phyloP scores from a whole-genome alignment of 1,140 invertebrate genomes.

The Rhyacophila brunnea region DNA sequence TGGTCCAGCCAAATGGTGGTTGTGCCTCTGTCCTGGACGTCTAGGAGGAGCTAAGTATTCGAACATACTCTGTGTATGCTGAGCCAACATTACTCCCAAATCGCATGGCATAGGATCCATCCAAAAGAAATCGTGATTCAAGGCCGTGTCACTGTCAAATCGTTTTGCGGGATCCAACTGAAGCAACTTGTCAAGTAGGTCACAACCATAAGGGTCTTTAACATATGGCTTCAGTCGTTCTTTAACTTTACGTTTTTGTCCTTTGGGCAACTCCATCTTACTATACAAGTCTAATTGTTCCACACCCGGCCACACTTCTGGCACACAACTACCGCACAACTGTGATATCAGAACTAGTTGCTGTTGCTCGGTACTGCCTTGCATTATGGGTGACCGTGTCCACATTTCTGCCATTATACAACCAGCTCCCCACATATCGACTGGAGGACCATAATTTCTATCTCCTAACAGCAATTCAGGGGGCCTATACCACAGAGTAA shows the following conservation, averaged over 20 bases:
- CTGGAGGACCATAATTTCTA: constrained; percentile 92
- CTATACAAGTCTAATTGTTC: constrained; percentile 89
- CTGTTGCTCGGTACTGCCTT: constrained; percentile 94
- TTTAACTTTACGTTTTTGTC: constrained; percentile 89
- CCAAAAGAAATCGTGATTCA: constrained; percentile 99
- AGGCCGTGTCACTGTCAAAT: constrained; percentile 85
- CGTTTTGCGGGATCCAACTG: constrained; percentile 90
- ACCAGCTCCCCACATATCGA: constrained; percentile 98
- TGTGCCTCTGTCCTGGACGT: constrained; percentile 66
- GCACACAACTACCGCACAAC: constrained; percentile 92
- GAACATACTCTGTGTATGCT: constrained; percentile 95
- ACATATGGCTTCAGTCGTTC: constrained; percentile 89
- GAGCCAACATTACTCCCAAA: constrained; percentile 88
- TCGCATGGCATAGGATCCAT: constrained; percentile 93
- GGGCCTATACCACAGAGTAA: constrained; percentile 93
- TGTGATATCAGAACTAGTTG: constrained; percentile 94
- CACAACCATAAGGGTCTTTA: constrained; percentile 88
- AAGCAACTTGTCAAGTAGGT: constrained; percentile 90
- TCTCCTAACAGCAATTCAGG: constrained; percentile 82
- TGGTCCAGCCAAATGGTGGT: constrained; percentile 63
- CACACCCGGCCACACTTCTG: constrained; percentile 93
- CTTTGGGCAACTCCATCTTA: constrained; percentile 88
- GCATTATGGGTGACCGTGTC: constrained; percentile 87
- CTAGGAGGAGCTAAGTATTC: constrained; percentile 78
- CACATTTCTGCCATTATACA: constrained; percentile 99